These are phyloP conservation scores for Macroglossus sobrinus DNA, from an alignment of 2,113 vertebrate genomes.

Conservation along the genomic window DNA sequence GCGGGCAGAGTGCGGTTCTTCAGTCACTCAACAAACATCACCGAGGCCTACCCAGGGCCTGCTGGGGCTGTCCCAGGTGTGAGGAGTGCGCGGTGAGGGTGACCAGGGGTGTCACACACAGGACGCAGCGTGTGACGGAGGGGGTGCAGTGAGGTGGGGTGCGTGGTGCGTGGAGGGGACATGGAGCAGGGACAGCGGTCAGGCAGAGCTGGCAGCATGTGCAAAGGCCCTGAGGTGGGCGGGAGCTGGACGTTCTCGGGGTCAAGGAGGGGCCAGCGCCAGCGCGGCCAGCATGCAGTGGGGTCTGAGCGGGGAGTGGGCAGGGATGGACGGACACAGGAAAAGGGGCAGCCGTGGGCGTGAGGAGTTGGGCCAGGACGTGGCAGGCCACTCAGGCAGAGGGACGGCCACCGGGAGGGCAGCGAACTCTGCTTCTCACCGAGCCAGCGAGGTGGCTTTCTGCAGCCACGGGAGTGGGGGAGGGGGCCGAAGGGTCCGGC, in stretches of 20 bases:
- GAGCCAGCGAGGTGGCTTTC: neutral
- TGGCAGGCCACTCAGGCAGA: no score
- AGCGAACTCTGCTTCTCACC: neutral
- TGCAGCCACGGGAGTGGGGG: neutral
- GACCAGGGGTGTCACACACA: neutral
- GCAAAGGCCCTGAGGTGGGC: neutral
- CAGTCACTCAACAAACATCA: neutral
- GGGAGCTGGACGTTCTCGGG: neutral
- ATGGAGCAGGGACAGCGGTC: no score
- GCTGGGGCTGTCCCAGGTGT: neutral
- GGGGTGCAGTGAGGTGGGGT: neutral
- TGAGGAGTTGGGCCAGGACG: no score
- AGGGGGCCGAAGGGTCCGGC: no score
- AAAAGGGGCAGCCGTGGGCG: no score
- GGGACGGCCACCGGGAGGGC: no score
- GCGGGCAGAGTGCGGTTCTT: neutral
- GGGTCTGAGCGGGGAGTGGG: neutral
- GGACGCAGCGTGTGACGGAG: neutral
- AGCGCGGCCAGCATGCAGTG: accelerated
- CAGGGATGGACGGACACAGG: no score
- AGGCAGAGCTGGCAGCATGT: neutral
- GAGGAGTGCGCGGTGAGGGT: accelerated
- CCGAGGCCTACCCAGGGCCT: neutral
- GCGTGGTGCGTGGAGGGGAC: neutral
- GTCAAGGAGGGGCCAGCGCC: neutral